A percentile compares a stretch with the other conserved stretches of the same genome.
Conservation (phyloP, 2,113 vertebrate species). For the Panthera tigris region DNA sequence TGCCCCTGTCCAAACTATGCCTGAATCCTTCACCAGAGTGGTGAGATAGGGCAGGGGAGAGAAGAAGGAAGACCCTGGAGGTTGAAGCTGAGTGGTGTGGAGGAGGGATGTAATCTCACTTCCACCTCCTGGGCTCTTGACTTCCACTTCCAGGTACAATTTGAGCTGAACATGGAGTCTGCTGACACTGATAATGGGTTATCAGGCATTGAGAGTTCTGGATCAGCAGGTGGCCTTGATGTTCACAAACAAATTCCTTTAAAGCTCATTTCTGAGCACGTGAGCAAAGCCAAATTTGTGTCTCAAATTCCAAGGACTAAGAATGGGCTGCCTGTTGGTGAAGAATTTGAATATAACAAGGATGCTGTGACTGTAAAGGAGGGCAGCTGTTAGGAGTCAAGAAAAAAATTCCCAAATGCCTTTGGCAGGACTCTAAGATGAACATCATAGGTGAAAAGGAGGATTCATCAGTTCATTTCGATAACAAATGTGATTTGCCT, state of each 20-base stretch:
- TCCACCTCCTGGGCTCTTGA: background rate
- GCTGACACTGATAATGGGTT: constrained; percentile 87
- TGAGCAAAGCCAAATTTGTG: constrained; percentile 87
- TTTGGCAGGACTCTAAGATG: constrained; percentile 93
- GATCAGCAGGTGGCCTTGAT: constrained; percentile 89
- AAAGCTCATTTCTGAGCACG: constrained; percentile 91
- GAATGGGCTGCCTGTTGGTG: constrained; percentile 84
- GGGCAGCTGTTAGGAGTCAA: constrained; percentile 88
- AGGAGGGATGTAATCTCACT: background rate
- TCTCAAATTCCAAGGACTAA: constrained; percentile 83
- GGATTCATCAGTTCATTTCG: constrained; percentile 92
- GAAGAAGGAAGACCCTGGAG: background rate
- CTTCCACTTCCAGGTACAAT: background rate
- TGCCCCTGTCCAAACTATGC: background rate
- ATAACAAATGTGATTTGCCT: constrained; percentile 93
- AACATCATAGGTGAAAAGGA: constrained; percentile 92
- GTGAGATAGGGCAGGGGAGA: background rate
- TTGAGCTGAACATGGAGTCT: background rate
- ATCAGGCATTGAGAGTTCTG: constrained; percentile 91
- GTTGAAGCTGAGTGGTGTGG: background rate
- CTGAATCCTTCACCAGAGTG: background rate
- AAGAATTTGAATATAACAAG: constrained; percentile 90
- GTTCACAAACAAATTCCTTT: constrained; percentile 91
- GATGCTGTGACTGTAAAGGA: constrained; percentile 89
- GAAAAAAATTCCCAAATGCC: constrained; percentile 86